Evolutionary conservation across 2,113 vertebrate species (phyloP).

Genomic region (Castor canadensis): DNA sequence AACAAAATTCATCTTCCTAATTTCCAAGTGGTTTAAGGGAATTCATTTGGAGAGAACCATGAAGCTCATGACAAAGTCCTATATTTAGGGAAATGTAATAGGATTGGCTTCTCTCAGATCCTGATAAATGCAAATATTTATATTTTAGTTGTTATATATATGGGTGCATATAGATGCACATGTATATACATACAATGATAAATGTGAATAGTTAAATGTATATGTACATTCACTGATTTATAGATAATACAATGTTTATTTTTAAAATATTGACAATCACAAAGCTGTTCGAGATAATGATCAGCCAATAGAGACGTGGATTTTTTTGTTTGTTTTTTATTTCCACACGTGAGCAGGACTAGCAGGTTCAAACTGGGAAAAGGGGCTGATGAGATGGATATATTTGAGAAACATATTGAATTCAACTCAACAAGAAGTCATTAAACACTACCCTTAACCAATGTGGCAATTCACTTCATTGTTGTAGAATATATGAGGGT

Average conservation of each 20-base stretch:
- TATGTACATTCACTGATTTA: not conserved
- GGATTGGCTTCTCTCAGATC: not conserved
- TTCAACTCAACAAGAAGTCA: not conserved
- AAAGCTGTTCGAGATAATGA: conserved; percentile 21
- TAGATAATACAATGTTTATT: not conserved
- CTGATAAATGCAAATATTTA: not conserved
- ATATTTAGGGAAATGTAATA: not conserved
- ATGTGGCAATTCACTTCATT: not conserved
- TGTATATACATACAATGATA: not conserved
- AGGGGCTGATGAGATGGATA: not conserved
- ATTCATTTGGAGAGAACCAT: not conserved
- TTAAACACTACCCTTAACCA: not conserved
- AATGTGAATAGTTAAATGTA: too few species aligned
- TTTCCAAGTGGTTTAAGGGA: conserved; percentile 10
- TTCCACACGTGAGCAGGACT: not conserved
- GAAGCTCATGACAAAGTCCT: not conserved
- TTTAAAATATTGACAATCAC: not conserved
- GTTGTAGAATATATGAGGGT: not conserved
- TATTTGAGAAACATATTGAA: not conserved
- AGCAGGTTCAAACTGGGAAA: not conserved
- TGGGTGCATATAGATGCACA: not conserved
- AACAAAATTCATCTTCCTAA: conserved; percentile 11
- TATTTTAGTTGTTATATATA: not conserved
- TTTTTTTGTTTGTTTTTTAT: not conserved
- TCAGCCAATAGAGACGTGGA: not conserved